Percentiles rank a stretch among this genome's conserved stretches.
Conservation (phyloP, 1,140 invertebrate genomes). For the Drosophila sp. region DNA sequence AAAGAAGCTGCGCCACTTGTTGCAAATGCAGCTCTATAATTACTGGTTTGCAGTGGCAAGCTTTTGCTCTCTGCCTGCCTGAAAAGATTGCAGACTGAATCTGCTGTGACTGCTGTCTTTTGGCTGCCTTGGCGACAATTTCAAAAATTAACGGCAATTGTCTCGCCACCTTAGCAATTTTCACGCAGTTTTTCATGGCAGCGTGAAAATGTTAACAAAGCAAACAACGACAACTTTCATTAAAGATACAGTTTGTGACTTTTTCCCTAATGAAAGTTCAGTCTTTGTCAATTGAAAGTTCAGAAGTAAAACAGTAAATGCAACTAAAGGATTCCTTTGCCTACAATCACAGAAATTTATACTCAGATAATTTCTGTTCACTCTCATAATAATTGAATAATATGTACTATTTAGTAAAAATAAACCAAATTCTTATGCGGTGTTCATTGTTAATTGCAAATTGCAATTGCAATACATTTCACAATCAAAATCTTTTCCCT, state of each 20-base stretch:
- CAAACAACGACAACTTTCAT: conserved; percentile 69
- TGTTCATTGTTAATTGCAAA: too few species aligned
- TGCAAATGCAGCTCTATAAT: conserved; percentile 58
- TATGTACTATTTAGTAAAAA: too few species aligned
- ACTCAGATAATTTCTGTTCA: too few species aligned
- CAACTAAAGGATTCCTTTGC: too few species aligned
- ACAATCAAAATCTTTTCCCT: conserved; percentile 1
- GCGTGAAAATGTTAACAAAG: conserved; percentile 54
- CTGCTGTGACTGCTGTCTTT: conserved; percentile 3
- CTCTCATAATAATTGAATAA: too few species aligned
- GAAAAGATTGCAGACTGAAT: conserved; percentile 1
- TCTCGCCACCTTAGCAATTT: conserved; percentile 74
- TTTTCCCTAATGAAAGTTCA: conserved; percentile 2
- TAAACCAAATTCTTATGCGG: too few species aligned
- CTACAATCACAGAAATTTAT: too few species aligned
- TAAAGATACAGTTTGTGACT: conserved; percentile 14
- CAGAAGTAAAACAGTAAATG: too few species aligned
- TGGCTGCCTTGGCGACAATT: conserved; percentile 72
- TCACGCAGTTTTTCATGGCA: conserved; percentile 74
- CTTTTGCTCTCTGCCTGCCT: conserved; percentile 21
- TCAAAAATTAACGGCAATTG: conserved; percentile 78
- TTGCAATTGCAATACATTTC: too few species aligned
- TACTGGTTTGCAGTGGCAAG: conserved; percentile 60
- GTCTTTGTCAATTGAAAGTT: too few species aligned
- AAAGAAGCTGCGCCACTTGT: conserved; percentile 77